These are phyloP conservation scores for Aplysina aerophoba DNA, from an alignment of 37 sponge, comb jelly and placozoan species.

Conservation along the genomic window DNA sequence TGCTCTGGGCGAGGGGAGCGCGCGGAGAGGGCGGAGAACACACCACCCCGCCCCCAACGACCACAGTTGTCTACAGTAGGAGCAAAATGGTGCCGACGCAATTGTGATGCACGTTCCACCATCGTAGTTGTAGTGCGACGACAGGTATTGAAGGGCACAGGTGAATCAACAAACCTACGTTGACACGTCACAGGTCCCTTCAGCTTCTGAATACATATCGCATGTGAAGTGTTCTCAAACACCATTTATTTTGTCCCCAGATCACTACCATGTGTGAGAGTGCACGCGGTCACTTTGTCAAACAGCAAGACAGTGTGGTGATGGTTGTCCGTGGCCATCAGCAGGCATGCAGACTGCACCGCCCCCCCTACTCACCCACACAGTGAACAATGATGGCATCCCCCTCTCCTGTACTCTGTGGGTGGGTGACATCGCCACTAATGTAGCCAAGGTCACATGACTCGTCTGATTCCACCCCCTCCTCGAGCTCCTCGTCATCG, in stretches of 20 bases:
- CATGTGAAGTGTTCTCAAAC: no score
- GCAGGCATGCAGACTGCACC: no score
- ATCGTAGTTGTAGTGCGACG: not conserved
- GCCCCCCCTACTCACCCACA: constrained; percentile 54
- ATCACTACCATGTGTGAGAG: no score
- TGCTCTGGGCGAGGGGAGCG: constrained; percentile 65
- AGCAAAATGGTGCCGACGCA: not conserved
- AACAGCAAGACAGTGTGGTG: no score
- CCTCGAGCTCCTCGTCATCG: constrained; percentile 29
- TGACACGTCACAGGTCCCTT: not conserved
- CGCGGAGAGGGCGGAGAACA: constrained; percentile 77
- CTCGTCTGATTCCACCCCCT: constrained; percentile 31
- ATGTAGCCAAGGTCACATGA: constrained; percentile 54
- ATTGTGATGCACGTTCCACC: not conserved
- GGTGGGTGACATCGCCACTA: constrained; percentile 83
- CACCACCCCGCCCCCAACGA: constrained; percentile 82
- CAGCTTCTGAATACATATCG: no score
- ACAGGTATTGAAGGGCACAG: not conserved
- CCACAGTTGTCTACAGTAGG: constrained; percentile 75
- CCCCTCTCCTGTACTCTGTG: constrained; percentile 47
- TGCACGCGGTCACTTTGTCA: no score
- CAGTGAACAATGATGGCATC: constrained; percentile 85
- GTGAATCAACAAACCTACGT: not conserved
- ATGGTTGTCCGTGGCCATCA: no score
- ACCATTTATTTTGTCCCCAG: no score